Percentiles rank a stretch among this genome's conserved stretches.
Conservation (phyloP, 1,140 invertebrate genomes). For the Brevipalpus yothersi region DNA sequence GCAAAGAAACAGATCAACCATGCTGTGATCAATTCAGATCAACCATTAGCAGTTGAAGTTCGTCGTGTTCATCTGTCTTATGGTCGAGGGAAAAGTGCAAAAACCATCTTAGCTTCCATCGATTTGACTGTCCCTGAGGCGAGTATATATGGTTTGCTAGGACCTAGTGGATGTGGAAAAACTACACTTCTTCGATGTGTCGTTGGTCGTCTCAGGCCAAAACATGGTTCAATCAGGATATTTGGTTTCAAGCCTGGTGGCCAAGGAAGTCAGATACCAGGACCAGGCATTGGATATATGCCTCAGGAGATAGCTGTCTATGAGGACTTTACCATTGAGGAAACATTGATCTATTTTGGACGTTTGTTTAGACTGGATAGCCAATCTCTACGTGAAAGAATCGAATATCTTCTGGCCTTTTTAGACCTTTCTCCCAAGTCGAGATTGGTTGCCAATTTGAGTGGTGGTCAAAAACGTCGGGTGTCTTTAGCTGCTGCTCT, state of each 20-base stretch:
- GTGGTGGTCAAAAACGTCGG: constrained; percentile 24
- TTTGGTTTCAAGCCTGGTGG: constrained; percentile 58
- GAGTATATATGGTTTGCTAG: constrained; percentile 36
- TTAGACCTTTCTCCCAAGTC: constrained; percentile 59
- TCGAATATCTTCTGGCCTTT: constrained; percentile 67
- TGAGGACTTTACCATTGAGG: no score
- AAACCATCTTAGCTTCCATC: constrained; percentile 8
- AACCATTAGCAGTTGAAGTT: constrained; percentile 9
- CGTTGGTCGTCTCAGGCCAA: constrained; percentile 49
- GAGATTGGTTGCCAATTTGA: constrained; percentile 61
- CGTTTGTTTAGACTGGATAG: constrained; percentile 68
- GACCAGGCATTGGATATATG: constrained; percentile 59
- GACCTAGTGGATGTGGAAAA: constrained; percentile 32
- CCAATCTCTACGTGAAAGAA: constrained; percentile 45
- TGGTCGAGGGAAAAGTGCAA: constrained; percentile 9
- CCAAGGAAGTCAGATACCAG: constrained; percentile 47
- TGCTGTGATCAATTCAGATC: no score
- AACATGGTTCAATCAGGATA: constrained; percentile 60
- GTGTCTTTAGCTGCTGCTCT: constrained; percentile 24
- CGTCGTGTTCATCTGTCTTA: constrained; percentile 8
- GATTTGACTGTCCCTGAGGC: constrained; percentile 13
- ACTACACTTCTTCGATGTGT: constrained; percentile 61
- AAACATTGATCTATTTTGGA: constrained; percentile 90
- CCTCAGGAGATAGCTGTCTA: constrained; percentile 73
- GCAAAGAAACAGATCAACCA: no score